Evolutionary conservation across 2,888 invertebrate genomes (phyloP), one percentile per base, ranked within the genome.

Genomic region (Chrysolina americana): DNA sequence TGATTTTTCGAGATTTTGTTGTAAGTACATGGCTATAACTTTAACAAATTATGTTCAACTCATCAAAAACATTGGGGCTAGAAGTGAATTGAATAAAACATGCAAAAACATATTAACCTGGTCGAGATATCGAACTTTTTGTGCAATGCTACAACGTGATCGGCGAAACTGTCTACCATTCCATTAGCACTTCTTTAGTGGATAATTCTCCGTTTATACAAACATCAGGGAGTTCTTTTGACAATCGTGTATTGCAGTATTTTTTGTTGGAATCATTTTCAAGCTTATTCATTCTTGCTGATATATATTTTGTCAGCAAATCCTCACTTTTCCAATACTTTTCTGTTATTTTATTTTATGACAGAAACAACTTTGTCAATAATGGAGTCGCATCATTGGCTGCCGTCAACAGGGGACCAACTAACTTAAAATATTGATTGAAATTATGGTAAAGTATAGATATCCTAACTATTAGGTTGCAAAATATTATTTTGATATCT

Each of bases 71-170:
- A 65, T 65, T 65, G 69, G 69, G 74, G 81, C 70, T 81, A 79
- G 76, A 82, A 74, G 76, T 76, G 66, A 78, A 77, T 81, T 85
- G 86, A 88, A 88, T 88, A 88, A 91, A 92, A 93, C 93, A 93
- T 93, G 91, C 89, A 93, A 90, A 91, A 93, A 91, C 90, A 91
- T 91, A 89, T 90, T 92, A 93, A 93, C 93, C 93, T 93, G 92
- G 89, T 92, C 89, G 89, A 89, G 86, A 93, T 91, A 89, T 91
- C 90, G 84, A 91, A 88, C 87, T 89, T 87, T 82, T 83, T 81
- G 74, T 81, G 77, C 77, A 82, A 65, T 75, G 80, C 78, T 75
- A 84, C 80, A 85, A 86, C 86, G 85, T 86, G 85, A 83, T 83
- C 84, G 71, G 80, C 69, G 75, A 81, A 77, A 76, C 83, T 80